Percentiles rank a stretch among this genome's conserved stretches.
phyloP scores from a whole-genome alignment of 2,797 vertebrate genomes.

The Rhinoraja longicauda region DNA sequence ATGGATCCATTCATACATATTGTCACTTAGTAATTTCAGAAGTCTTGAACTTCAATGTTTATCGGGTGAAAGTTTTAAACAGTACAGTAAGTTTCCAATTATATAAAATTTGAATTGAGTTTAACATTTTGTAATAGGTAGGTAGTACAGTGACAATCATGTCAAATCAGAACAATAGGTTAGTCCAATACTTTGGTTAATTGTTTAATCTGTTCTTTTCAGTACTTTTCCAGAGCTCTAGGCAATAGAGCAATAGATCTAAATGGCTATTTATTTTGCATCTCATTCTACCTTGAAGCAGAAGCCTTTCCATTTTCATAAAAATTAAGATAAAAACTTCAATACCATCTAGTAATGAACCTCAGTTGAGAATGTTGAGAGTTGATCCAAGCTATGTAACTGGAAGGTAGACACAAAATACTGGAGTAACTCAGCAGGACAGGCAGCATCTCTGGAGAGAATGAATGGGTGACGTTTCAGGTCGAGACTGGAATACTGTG shows the following conservation, averaged over 20 bases:
- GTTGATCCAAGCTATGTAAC: no score
- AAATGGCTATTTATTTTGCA: neutral
- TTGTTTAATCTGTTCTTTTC: neutral
- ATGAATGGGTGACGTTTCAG: neutral
- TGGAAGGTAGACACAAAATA: no score
- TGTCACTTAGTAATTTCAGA: neutral
- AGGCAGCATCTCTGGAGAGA: no score
- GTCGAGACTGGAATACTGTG: no score
- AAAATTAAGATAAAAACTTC: no score
- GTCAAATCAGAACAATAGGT: neutral
- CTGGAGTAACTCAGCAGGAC: no score
- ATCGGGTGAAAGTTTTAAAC: neutral
- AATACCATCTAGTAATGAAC: neutral
- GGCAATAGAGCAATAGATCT: neutral
- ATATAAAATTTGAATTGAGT: neutral
- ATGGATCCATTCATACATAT: neutral
- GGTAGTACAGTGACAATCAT: neutral
- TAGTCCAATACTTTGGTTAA: neutral
- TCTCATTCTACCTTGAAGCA: neutral
- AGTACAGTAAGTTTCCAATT: neutral
- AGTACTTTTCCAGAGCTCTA: neutral
- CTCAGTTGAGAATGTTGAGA: no score
- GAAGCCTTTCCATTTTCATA: neutral
- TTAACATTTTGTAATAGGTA: neutral
- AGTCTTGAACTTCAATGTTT: neutral